Evolutionary conservation across 2,797 vertebrate species (phyloP), one percentile per base, ranked within the genome.

Genomic region (Brachyrhaphis roseni): DNA sequence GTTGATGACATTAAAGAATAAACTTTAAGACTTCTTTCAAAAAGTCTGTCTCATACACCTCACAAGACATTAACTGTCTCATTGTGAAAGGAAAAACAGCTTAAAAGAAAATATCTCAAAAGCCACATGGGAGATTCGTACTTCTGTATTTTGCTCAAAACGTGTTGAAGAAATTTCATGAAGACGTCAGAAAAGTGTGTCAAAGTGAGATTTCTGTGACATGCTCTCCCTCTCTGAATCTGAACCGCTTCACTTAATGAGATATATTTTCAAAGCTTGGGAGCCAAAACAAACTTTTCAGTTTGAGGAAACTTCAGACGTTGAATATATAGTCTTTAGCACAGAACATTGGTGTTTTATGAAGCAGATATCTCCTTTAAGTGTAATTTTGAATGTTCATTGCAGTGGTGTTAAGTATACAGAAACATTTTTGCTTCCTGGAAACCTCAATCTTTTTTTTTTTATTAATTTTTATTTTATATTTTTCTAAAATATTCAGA

Each of bases 151-250:
- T 71, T 71, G 41, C 68, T 45, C 43, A 46, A 28, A 71, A 71
- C 43, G 28, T 46, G 26, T 45, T 15, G 43, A 28, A 71, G 43
- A 71, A 8, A 71, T 71, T 71, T 71, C 68, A 28, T 46, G 13
- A 71, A 71, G 43, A 71, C n/a, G 43, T 71, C 68, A 71, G 39
- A 43, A 71, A 71, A 71, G 43, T 71, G 68, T 71, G 68, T 71
- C 68, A 71, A 71, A 71, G 68, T 46, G 45, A 46, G 41, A 71
- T 71, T 71, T 71, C 43, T 28, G 12, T 71, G 68, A 70, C 68
- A n/a, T 43, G 41, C n/a, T 28, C 68, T 71, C 46, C 68, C 43
- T 28, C 68, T 15, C 41, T 3, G 43, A 71, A 71, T 45, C n/a
- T 18, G 28, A 71, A 46, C 68, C 2, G 68, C 68, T 8, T 71